Evolutionary conservation across 2,113 vertebrate genomes (phyloP).

Genomic region (Romanogobio albipinnatus): DNA sequence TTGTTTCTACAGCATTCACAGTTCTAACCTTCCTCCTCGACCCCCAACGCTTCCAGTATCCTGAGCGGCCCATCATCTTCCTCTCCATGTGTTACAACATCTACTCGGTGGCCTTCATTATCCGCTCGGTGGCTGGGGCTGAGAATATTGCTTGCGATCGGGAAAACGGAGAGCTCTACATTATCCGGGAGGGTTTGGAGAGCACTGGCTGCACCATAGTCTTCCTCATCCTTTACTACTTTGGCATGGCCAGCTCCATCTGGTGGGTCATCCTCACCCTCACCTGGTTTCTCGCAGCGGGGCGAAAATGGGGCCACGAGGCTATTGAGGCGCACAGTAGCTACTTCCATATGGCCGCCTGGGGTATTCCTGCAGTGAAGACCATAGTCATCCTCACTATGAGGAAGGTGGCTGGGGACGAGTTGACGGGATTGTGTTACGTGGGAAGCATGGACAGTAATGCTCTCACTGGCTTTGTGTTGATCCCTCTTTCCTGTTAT

Average conservation of each 20-base stretch:
- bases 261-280: constrained; percentile 67
- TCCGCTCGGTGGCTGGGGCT: constrained; percentile 81
- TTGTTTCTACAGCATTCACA: constrained; percentile 86
- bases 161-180: constrained; percentile 81
- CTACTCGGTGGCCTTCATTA: constrained; percentile 87
- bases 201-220: constrained; percentile 87
- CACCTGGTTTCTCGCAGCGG: constrained; percentile 77
- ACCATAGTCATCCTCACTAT: constrained; percentile 86
- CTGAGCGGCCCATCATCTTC: constrained; percentile 88
- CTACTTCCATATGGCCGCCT: constrained; percentile 89
- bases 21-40: constrained; percentile 88
- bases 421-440: constrained; percentile 86
- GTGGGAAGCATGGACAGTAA: constrained; percentile 81
- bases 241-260: constrained; percentile 71
- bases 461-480: constrained; percentile 81
- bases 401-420: constrained; percentile 86
- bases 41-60: constrained; percentile 88
- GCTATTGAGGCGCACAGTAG: constrained; percentile 89
- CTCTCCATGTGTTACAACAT: constrained; percentile 90
- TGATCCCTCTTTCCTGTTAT: constrained; percentile 86
- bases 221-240: constrained; percentile 88
- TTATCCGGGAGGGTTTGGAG: constrained; percentile 88
- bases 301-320: constrained; percentile 89
- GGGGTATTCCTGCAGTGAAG: constrained; percentile 87
- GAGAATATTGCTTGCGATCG: constrained; percentile 87